Evolutionary conservation across 2,797 vertebrate genomes (phyloP).

Genomic region (Sebastes diaconus): DNA sequence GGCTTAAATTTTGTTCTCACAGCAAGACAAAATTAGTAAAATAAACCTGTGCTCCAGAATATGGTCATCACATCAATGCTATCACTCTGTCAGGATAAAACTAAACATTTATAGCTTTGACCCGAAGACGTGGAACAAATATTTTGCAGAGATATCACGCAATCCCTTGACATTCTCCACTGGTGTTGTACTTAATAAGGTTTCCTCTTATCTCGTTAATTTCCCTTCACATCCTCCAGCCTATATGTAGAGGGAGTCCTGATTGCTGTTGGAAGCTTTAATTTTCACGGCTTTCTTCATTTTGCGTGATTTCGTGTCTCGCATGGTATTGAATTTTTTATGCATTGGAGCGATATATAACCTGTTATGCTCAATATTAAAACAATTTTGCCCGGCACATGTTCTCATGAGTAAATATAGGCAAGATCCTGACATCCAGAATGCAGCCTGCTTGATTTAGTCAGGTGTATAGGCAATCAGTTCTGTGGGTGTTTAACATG

Average conservation of each 20-base stretch:
- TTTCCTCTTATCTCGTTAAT: constrained; percentile 54
- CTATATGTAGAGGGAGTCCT: constrained; percentile 1
- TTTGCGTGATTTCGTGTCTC: background rate
- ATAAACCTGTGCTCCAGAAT: constrained; percentile 19
- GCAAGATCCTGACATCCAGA: constrained; percentile 27
- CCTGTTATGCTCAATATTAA: constrained; percentile 22
- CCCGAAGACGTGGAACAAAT: constrained; percentile 31
- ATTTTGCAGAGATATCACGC: constrained; percentile 30
- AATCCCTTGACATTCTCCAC: constrained; percentile 29
- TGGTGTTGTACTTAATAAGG: constrained; percentile 51
- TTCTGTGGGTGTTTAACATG: constrained; percentile 58
- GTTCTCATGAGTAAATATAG: constrained; percentile 24
- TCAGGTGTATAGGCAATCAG: constrained; percentile 42
- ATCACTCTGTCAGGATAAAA: constrained; percentile 27
- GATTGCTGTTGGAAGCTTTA: constrained; percentile 22
- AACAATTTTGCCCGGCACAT: constrained; percentile 25
- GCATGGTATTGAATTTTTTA: background rate
- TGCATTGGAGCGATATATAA: background rate
- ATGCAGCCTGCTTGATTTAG: constrained; percentile 13
- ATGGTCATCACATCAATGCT: constrained; percentile 4
- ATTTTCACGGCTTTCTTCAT: constrained; percentile 2
- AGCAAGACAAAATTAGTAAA: constrained; percentile 22
- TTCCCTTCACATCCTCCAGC: constrained; percentile 39
- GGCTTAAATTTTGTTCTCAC: constrained; percentile 16
- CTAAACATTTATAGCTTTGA: constrained; percentile 27